Evolutionary conservation across 2,888 invertebrate species (phyloP).

Genomic region (Rhaphigaster nebulosa): DNA sequence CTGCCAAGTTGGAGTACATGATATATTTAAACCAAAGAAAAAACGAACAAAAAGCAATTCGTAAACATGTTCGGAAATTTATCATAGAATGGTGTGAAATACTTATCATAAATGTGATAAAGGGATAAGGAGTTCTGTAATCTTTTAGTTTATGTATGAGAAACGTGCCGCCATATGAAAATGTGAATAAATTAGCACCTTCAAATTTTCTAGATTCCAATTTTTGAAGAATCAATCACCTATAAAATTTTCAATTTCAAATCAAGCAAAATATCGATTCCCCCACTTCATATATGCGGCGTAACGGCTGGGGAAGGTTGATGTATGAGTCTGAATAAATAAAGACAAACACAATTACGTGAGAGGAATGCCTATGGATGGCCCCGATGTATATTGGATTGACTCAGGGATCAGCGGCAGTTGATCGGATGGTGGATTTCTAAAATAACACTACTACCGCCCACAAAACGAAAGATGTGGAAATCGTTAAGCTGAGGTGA

Average conservation of each 20-base stretch:
- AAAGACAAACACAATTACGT: slow-evolving; percentile 40
- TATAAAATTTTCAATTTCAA: background rate
- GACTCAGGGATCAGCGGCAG: background rate
- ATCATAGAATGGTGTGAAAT: too few species aligned
- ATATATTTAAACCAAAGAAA: too few species aligned
- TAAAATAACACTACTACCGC: background rate
- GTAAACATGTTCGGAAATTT: too few species aligned
- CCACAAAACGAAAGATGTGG: background rate
- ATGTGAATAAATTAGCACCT: too few species aligned
- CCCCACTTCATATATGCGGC: background rate
- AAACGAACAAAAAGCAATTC: too few species aligned
- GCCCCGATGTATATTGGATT: background rate
- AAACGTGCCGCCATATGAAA: too few species aligned
- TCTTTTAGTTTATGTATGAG: too few species aligned
- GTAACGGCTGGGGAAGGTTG: background rate
- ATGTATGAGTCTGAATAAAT: slow-evolving; percentile 40
- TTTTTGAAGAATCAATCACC: background rate
- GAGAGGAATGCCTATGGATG: background rate
- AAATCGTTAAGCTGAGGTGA: background rate
- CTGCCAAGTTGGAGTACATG: too few species aligned
- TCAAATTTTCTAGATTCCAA: background rate
- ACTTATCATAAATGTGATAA: too few species aligned
- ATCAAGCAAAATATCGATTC: background rate
- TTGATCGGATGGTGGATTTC: background rate
- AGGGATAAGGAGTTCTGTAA: too few species aligned